Evolutionary conservation across 2,113 vertebrate genomes (phyloP).

Genomic region (Haemorhous mexicanus): DNA sequence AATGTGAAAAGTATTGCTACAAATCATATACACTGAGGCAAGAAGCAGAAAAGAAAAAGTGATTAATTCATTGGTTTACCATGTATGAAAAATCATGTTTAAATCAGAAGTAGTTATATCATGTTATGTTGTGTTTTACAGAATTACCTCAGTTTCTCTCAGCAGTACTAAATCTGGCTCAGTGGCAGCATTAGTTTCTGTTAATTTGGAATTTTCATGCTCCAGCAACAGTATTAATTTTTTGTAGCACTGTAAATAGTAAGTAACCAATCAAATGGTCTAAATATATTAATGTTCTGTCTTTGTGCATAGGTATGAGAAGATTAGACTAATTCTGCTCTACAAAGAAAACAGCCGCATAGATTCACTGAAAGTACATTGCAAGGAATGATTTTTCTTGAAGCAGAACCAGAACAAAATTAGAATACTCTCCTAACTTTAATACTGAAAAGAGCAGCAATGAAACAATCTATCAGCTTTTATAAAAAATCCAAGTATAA

Average conservation of each 20-base stretch:
- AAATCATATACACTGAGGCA: not conserved
- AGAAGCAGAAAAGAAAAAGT: constrained; percentile 30
- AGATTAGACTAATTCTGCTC: constrained; percentile 67
- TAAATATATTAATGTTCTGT: constrained; percentile 71
- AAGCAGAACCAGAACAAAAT: constrained; percentile 4
- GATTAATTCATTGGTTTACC: constrained; percentile 27
- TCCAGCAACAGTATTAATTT: constrained; percentile 66
- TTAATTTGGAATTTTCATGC: constrained; percentile 76
- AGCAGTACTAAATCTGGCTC: constrained; percentile 14
- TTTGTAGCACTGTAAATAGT: constrained; percentile 71
- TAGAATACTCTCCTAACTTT: not conserved
- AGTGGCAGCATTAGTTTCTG: constrained; percentile 59
- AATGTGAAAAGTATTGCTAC: not conserved
- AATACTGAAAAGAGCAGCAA: not conserved
- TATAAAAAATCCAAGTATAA: not conserved
- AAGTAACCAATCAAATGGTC: constrained; percentile 70
- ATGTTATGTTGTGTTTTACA: not conserved
- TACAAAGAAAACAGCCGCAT: constrained; percentile 44
- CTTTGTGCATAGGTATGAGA: constrained; percentile 65
- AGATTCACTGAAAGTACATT: constrained; percentile 2
- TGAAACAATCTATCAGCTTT: not conserved
- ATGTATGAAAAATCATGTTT: constrained; percentile 46
- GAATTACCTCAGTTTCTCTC: constrained; percentile 67
- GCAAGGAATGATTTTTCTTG: constrained; percentile 15
- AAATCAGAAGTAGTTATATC: constrained; percentile 28